These are phyloP conservation scores for Lagorchestes hirsutus DNA, from an alignment of 2,797 vertebrate genomes.

Conservation along the genomic window DNA sequence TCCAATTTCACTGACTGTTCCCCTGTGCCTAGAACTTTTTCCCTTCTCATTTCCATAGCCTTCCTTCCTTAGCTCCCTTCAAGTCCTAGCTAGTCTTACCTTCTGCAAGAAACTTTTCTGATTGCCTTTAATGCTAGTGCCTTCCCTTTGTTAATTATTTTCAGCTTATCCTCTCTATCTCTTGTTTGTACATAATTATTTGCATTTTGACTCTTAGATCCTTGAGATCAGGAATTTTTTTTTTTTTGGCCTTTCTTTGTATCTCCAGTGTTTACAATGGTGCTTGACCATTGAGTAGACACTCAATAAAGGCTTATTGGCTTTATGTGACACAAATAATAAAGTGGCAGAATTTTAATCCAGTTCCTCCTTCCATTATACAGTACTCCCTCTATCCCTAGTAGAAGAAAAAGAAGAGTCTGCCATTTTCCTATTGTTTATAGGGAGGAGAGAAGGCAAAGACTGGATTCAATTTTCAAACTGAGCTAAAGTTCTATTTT, in stretches of 20 bases:
- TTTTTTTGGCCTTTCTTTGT: neutral
- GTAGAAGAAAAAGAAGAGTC: conserved; percentile 16
- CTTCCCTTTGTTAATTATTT: neutral
- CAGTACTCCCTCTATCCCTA: neutral
- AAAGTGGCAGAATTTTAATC: neutral
- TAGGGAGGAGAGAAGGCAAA: conserved; percentile 31
- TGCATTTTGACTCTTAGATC: neutral
- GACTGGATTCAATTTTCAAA: neutral
- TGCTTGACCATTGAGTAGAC: conserved; percentile 13
- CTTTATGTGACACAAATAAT: neutral
- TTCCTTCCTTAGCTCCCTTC: neutral
- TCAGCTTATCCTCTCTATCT: neutral
- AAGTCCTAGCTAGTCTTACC: neutral
- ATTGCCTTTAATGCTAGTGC: neutral
- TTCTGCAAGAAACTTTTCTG: neutral
- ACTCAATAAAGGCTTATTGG: neutral
- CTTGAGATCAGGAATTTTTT: neutral
- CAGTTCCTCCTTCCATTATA: neutral
- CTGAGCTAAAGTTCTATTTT: neutral
- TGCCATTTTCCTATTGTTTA: conserved; percentile 24
- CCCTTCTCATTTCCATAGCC: neutral
- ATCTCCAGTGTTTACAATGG: neutral
- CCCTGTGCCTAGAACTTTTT: neutral
- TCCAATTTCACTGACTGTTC: neutral
- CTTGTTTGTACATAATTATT: neutral